Percentiles rank a stretch among this genome's conserved stretches.
Conservation (phyloP, 2,888 invertebrate genomes). For the Pseudanteris insignis region DNA sequence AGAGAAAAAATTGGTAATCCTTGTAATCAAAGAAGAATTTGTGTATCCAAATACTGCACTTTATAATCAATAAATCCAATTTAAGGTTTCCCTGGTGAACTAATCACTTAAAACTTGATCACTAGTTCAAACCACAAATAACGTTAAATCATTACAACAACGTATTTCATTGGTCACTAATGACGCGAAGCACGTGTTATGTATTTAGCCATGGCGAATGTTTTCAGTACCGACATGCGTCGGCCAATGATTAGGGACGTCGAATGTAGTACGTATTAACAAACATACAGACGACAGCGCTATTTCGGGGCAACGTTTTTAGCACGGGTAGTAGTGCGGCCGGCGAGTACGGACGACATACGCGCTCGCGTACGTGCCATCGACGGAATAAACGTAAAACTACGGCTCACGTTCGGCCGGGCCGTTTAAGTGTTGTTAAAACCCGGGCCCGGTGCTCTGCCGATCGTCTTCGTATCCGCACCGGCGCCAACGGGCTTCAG, state of each 20-base stretch:
- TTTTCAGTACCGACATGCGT: constrained; percentile 48
- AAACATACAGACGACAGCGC: constrained; percentile 43
- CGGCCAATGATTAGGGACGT: constrained; percentile 44
- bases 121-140: not conserved
- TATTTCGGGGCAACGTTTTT: constrained; percentile 56
- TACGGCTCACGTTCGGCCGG: constrained; percentile 27
- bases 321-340: constrained; percentile 55
- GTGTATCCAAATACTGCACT: no score
- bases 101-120: not conserved
- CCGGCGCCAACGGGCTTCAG: constrained; percentile 15
- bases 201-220: constrained; percentile 50
- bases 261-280: constrained; percentile 30
- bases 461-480: constrained; percentile 1
- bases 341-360: constrained; percentile 56
- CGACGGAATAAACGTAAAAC: constrained; percentile 49
- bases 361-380: constrained; percentile 58
- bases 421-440: constrained; percentile 12
- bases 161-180: constrained; percentile 10
- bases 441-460: not conserved
- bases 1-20: not conserved
- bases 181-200: constrained; percentile 37
- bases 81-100: not conserved
- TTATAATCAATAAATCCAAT: no score
- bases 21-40: no score
- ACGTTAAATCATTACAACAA: not conserved